Evolutionary conservation across 23 tunicate species (phyloP), one percentile per base, ranked within the genome.

Genomic region (Halocynthia roretzi): DNA sequence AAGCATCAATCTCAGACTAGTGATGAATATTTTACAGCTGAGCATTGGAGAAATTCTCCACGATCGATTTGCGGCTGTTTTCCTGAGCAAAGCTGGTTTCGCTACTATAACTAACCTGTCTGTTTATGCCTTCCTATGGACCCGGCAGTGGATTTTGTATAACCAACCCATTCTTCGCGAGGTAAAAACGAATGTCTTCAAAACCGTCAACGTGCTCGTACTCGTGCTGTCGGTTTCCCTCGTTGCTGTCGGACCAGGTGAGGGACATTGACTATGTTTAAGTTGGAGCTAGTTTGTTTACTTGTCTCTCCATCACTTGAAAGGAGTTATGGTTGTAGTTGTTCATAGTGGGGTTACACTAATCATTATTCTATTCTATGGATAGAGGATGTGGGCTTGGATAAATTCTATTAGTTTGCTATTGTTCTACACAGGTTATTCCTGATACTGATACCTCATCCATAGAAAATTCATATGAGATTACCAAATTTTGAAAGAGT

Each of bases 91-190:
- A 4, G 18, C 63, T 12, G 78, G 31, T 44, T 54, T 74, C 10
- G n/a, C 78, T 22, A 74, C 78, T 8, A 8, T 74, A 50, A 53
- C 31, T n/a, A 74, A 44, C 71, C n/a, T 64, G 14, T 74, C 64
- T n/a, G 78, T 74, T 15, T 74, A 74, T 54, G 78, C 66, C 19
- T 74, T 74, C 56, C 56, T 74, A 14, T 74, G 78, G 78, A 22
- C 56, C 22, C 71, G 78, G 9, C 78, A 74, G 31, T 74, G 78
- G 78, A 53, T 74, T 74, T 54, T 74, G 78, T 74, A 74, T 64
- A 64, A 74, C 62, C 78, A 74, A 56, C 78, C 78, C 8, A 54
- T 54, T 53, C 22, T 74, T 5, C 55, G 56, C 5, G 18, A 74
- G 5, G 78, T 74, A 54, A 74, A 74, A 44, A 74, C 78, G 63